Conservation (phyloP, 2,888 invertebrate species). For the Pseudeuparius sepicola region DNA sequence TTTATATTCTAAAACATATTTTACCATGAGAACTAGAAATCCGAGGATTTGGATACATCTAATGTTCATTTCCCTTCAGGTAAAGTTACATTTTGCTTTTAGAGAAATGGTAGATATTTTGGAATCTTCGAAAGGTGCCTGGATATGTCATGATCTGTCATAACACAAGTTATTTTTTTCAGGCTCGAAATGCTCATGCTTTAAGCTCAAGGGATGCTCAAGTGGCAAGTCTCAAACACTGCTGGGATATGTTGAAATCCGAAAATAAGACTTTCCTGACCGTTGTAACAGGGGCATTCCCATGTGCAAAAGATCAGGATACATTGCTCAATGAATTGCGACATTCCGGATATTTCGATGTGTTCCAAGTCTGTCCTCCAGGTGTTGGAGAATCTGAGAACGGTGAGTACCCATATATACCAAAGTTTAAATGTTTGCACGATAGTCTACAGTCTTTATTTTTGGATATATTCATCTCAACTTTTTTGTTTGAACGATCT, state of each 20-base stretch:
- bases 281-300: slow-evolving; percentile 89
- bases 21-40: slow-evolving; percentile 68
- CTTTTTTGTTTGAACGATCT: too few species aligned
- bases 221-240: slow-evolving; percentile 76
- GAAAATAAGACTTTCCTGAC: slow-evolving; percentile 84
- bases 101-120: neutral
- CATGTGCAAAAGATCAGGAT: slow-evolving; percentile 84
- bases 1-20: slow-evolving; percentile 70
- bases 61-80: slow-evolving; percentile 87
- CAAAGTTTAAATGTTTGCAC: too few species aligned
- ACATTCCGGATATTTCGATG: slow-evolving; percentile 82
- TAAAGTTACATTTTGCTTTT: slow-evolving; percentile 19
- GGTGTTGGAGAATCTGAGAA: slow-evolving; percentile 36
- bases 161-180: slow-evolving; percentile 20
- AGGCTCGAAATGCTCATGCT: slow-evolving; percentile 57
- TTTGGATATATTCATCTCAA: too few species aligned
- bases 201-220: slow-evolving; percentile 72
- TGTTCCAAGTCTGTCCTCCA: slow-evolving; percentile 69
- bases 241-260: slow-evolving; percentile 90
- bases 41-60: slow-evolving; percentile 90
- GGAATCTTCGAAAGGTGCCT: too few species aligned
- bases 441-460: too few species aligned
- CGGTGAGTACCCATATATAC: too few species aligned
- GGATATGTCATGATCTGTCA: too few species aligned
- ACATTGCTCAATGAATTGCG: slow-evolving; percentile 75